Percentiles rank a stretch among this genome's conserved stretches.
Evolutionary conservation across 1,140 invertebrate species (phyloP).

Genomic region (Heliconius eleuchia): DNA sequence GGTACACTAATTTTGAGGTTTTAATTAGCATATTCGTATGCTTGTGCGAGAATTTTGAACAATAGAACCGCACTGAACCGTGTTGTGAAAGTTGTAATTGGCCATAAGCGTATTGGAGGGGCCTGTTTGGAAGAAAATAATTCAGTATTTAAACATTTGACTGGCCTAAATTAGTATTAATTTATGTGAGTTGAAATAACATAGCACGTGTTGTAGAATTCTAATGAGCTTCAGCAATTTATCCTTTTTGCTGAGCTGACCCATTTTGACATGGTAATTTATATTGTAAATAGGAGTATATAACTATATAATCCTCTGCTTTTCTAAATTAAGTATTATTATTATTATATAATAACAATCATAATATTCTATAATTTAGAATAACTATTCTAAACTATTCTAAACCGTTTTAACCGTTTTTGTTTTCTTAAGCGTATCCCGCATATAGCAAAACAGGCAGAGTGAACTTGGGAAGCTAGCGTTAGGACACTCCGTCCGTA

Average conservation of each 20-base stretch:
- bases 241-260: background rate
- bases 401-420: too few relatives aligned
- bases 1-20: conserved; percentile 34
- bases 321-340: too few relatives aligned
- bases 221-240: background rate
- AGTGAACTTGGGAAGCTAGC: too few relatives aligned
- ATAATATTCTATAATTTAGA: too few relatives aligned
- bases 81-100: conserved; percentile 1
- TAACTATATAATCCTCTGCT: too few relatives aligned
- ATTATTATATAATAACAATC: too few relatives aligned
- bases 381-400: too few relatives aligned
- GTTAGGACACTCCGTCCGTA: too few relatives aligned
- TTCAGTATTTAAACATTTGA: background rate
- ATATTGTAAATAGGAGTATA: background rate
- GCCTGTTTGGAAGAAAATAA: background rate
- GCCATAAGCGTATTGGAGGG: background rate
- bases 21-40: conserved; percentile 31
- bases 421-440: too few relatives aligned
- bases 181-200: conserved; percentile 7
- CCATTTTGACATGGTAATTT: background rate
- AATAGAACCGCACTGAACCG: background rate
- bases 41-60: background rate
- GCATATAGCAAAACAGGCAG: too few relatives aligned
- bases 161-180: background rate
- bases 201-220: background rate